Evolutionary conservation across 2,113 vertebrate genomes (phyloP).

Genomic region (Stigmatopora nigra): DNA sequence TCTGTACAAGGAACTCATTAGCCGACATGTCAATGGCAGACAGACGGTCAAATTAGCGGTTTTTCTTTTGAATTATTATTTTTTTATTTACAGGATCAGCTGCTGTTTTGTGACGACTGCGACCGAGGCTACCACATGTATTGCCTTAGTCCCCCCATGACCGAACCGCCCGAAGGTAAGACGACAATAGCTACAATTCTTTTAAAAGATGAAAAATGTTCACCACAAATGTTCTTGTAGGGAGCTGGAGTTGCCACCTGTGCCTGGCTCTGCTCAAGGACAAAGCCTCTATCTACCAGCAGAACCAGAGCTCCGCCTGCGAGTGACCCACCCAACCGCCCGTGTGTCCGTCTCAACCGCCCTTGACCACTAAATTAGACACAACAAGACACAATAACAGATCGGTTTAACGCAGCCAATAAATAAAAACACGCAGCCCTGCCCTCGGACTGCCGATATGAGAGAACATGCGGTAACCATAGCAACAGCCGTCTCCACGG

Average conservation of each 20-base stretch:
- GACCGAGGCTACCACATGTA: conserved; percentile 94
- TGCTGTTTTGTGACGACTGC: conserved; percentile 90
- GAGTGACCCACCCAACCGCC: conserved; percentile 47
- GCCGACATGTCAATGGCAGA: too few species aligned
- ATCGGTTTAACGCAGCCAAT: conserved; percentile 35
- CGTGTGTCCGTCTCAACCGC: background rate
- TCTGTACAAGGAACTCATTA: too few species aligned
- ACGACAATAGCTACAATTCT: background rate
- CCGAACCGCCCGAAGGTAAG: conserved; percentile 87
- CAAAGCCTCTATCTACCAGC: conserved; percentile 95
- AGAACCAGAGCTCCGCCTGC: conserved; percentile 82
- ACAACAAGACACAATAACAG: conserved; percentile 25
- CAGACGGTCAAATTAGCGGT: background rate
- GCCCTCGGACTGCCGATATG: conserved; percentile 42
- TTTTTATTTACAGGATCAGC: conserved; percentile 75
- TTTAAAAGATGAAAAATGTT: background rate
- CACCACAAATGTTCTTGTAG: conserved; percentile 50
- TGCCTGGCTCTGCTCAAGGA: conserved; percentile 95
- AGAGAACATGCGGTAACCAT: conserved; percentile 50
- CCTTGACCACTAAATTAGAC: conserved; percentile 9
- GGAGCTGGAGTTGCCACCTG: conserved; percentile 96
- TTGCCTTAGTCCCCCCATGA: conserved; percentile 87
- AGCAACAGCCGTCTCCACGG: conserved; percentile 50
- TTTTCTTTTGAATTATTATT: conserved; percentile 24
- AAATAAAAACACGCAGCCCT: conserved; percentile 23